Evolutionary conservation across 2,113 vertebrate genomes (phyloP).

Genomic region (Clarias macrocephalus): DNA sequence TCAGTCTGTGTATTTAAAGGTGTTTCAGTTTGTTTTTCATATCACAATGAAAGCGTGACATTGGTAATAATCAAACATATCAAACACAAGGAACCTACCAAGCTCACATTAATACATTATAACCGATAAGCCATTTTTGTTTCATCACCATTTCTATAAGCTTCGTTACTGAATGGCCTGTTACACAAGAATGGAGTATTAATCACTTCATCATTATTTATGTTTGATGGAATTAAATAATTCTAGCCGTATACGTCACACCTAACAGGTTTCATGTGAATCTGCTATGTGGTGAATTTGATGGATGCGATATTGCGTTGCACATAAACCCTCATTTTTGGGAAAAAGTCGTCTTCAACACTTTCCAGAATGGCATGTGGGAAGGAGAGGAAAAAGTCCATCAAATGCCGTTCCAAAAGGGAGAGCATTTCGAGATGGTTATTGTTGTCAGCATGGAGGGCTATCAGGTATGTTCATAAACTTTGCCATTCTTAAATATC

Average conservation of each 20-base stretch:
- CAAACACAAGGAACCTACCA: neutral
- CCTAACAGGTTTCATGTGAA: conserved; percentile 75
- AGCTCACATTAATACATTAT: neutral
- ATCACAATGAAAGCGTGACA: conserved; percentile 8
- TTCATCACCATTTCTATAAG: conserved; percentile 12
- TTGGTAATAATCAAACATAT: neutral
- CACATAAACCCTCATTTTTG: conserved; percentile 82
- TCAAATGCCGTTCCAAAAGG: conserved; percentile 76
- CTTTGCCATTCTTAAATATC: neutral
- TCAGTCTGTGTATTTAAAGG: neutral
- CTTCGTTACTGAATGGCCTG: neutral
- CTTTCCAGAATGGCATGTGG: conserved; percentile 67
- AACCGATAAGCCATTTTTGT: conserved; percentile 1
- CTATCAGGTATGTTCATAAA: conserved; percentile 76
- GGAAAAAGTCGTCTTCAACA: conserved; percentile 84
- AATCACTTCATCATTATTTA: neutral
- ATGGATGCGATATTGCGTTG: conserved; percentile 72
- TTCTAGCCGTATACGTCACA: neutral
- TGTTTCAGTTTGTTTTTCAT: conserved; percentile 34
- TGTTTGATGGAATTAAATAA: conserved; percentile 34
- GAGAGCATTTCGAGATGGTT: conserved; percentile 75
- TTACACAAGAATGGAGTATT: neutral
- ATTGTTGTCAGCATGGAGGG: conserved; percentile 59
- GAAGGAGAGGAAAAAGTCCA: conserved; percentile 69
- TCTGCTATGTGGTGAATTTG: conserved; percentile 67